A percentile compares a stretch with the other conserved stretches of the same genome.
phyloP scores from a whole-genome alignment of 2,797 vertebrate genomes.

The Ataeniobius toweri region DNA sequence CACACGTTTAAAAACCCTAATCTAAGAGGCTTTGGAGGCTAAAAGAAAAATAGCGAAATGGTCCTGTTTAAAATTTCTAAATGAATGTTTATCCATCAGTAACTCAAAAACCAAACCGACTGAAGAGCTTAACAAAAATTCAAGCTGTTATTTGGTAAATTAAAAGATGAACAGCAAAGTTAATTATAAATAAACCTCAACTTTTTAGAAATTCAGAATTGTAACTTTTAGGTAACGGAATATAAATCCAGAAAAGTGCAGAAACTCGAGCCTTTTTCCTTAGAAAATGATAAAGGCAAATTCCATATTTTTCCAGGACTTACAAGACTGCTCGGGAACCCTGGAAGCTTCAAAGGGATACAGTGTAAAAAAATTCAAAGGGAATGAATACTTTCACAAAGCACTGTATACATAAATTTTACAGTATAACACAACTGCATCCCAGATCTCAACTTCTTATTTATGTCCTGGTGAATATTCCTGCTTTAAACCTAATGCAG shows the following conservation, averaged over 20 bases:
- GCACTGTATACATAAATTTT: neutral
- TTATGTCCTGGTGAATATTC: neutral
- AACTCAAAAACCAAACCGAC: neutral
- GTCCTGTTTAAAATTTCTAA: neutral
- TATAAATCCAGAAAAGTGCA: neutral
- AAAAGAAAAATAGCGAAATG: neutral
- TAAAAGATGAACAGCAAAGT: neutral
- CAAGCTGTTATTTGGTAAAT: neutral
- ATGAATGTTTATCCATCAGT: neutral
- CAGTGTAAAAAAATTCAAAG: neutral
- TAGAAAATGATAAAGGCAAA: too few species aligned
- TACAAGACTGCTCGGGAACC: neutral
- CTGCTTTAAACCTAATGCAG: neutral
- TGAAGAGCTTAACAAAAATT: neutral
- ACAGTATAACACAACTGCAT: neutral
- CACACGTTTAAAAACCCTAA: neutral
- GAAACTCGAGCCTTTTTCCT: neutral
- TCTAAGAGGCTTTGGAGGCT: neutral
- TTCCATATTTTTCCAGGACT: neutral
- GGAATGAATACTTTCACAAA: neutral
- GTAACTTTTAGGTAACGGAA: neutral
- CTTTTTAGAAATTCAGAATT: neutral
- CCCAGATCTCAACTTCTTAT: slow-evolving; percentile 3
- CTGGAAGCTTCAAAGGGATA: neutral
- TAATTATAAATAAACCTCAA: neutral